phyloP scores from a whole-genome alignment of 2,888 invertebrate genomes.

The Eupithecia subfuscata region DNA sequence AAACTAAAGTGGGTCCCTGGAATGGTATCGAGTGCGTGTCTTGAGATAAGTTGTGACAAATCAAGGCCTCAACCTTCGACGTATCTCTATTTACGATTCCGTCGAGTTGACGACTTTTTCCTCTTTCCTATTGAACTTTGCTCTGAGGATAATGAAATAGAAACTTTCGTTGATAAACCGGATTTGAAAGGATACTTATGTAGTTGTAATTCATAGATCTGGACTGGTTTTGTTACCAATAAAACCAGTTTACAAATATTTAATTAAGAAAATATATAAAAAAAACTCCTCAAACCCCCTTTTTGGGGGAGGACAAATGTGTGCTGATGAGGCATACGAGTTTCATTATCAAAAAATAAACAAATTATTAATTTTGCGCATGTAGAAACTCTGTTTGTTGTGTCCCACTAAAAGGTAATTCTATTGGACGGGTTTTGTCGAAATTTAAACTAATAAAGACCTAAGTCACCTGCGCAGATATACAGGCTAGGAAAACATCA shows the following conservation, averaged over 20 bases:
- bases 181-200: conserved; percentile 27
- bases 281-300: no score
- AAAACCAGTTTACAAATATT: no score
- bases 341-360: no score
- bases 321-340: neutral
- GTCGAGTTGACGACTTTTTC: conserved; percentile 49
- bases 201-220: neutral
- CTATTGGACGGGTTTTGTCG: neutral
- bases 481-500: neutral
- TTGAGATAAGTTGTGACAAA: conserved; percentile 66
- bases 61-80: conserved; percentile 56
- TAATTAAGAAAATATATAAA: no score
- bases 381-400: neutral
- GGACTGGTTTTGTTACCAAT: no score
- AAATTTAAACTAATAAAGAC: neutral
- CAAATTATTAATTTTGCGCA: no score
- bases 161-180: conserved; percentile 50
- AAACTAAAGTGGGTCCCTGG: conserved; percentile 23
- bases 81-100: conserved; percentile 53
- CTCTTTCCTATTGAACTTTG: conserved; percentile 50
- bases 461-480: neutral
- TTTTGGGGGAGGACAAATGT: neutral
- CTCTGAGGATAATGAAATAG: conserved; percentile 53
- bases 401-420: neutral
- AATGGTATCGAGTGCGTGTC: conserved; percentile 37